Conservation (phyloP, 2,113 vertebrate genomes). For the Erinaceus europaeus region DNA sequence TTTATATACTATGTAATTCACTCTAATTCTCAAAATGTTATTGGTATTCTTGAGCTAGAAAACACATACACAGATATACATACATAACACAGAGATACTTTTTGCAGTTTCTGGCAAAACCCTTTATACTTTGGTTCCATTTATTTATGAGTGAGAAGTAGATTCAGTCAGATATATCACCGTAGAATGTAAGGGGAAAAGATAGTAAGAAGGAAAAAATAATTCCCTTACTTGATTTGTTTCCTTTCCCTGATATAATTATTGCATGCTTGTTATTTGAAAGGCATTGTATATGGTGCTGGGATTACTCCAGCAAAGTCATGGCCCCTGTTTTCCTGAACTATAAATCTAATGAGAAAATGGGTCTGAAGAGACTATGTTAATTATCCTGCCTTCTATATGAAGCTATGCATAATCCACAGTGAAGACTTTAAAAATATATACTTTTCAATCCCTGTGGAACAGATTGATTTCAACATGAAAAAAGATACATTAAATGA, state of each 20-base stretch:
- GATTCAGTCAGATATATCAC: background rate
- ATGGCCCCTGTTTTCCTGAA: background rate
- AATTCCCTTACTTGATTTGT: background rate
- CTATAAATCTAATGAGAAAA: conserved; percentile 31
- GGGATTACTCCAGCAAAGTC: conserved; percentile 16
- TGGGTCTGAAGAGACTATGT: conserved; percentile 1
- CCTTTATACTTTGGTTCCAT: no score
- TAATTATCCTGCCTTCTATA: background rate
- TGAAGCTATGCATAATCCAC: background rate
- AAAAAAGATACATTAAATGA: background rate
- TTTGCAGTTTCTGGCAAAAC: no score
- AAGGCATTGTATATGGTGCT: background rate
- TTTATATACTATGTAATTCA: background rate
- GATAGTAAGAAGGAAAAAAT: no score
- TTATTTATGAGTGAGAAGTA: background rate
- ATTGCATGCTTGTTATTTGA: background rate
- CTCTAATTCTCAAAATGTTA: background rate
- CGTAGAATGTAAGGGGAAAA: background rate
- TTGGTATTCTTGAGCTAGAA: background rate
- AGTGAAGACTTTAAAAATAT: background rate
- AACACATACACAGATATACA: background rate
- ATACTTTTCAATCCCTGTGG: background rate
- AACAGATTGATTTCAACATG: background rate
- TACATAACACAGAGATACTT: no score
- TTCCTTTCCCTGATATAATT: background rate